Evolutionary conservation across 1,140 invertebrate species (phyloP), one percentile per base, ranked within the genome.

Genomic region (Heliconius melpomene): DNA sequence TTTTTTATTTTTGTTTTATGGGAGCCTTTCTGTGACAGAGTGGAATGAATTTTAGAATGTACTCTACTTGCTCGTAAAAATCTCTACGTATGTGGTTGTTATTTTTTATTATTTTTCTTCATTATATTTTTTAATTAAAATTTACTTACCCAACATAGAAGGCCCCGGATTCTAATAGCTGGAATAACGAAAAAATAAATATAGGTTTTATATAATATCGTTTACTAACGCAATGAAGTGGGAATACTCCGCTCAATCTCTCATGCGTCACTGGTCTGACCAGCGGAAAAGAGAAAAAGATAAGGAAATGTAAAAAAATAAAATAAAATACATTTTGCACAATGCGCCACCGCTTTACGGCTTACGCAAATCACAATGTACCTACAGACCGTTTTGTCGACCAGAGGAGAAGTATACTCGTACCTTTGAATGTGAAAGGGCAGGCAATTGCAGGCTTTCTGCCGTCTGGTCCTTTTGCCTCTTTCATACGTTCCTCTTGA

Each of bases 401-500:
- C 23, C n/a, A 29, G n/a, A 29, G 32, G 75, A 29, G n/a, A 29
- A 50, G 75, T 70, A 60, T 70, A 76, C 75, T 76, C 9, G 3
- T 71, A 60, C 74, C 70, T 78, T 36, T 78, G 77, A 74, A 78
- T 78, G 26, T 78, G 72, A 78, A 78, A 78, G 72, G 71, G n/a
- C 57, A 66, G 11, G 60, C 77, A 60, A 74, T 78, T 78, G 50
- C 46, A 78, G 52, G 50, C 71, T 73, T 74, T 78, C 50, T 78
- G 46, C 57, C 50, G 32, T 57, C 77, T 23, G 32, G 36, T 71
- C 77, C 60, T 26, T 29, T 66, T 66, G 13, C 60, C 60, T 66
- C 77, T 73, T 78, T 71, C 23, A 73, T 71, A 70, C 75, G 50
- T 32, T 50, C 40, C 66, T 46, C 46, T 52, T 72, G 70, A 78